phyloP scores from a whole-genome alignment of 2,888 invertebrate species.

The Ganaspis brasiliensis region DNA sequence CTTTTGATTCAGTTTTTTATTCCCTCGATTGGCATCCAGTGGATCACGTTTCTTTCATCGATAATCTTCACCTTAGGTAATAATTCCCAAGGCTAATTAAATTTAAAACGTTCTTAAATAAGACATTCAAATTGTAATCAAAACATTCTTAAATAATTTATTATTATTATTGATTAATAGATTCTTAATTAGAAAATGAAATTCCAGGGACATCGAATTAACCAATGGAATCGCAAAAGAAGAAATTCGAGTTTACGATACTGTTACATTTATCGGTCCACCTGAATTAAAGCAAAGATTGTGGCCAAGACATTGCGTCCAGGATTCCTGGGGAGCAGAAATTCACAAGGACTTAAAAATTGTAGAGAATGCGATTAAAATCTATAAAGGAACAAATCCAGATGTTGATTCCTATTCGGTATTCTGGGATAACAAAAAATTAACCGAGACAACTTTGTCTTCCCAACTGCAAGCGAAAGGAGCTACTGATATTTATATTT shows the following conservation, averaged over 20 bases:
- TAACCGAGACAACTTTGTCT: slow-evolving; percentile 92
- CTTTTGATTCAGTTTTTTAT: slow-evolving; percentile 95
- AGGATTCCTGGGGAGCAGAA: slow-evolving; percentile 97
- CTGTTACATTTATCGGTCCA: slow-evolving; percentile 94
- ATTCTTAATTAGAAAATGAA: background rate
- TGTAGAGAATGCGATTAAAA: slow-evolving; percentile 88
- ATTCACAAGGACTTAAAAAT: slow-evolving; percentile 94
- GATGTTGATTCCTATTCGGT: slow-evolving; percentile 99
- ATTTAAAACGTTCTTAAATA: too few species aligned
- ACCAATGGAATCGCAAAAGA: slow-evolving; percentile 81
- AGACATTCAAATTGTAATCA: too few species aligned
- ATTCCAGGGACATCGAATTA: slow-evolving; percentile 73
- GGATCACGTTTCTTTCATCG: slow-evolving; percentile 97
- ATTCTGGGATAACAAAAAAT: slow-evolving; percentile 98
- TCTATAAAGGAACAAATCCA: slow-evolving; percentile 96
- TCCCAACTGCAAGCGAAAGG: slow-evolving; percentile 89
- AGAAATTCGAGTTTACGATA: slow-evolving; percentile 92
- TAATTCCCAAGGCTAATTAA: too few species aligned
- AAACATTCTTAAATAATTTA: slow-evolving; percentile 42
- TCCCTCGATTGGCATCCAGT: slow-evolving; percentile 98
- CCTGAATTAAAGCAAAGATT: slow-evolving; percentile 93
- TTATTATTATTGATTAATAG: background rate
- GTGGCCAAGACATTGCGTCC: slow-evolving; percentile 98
- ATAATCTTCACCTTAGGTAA: slow-evolving; percentile 88
- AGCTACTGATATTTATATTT: slow-evolving; percentile 95